phyloP scores from a whole-genome alignment of 2,113 vertebrate genomes.

The Mystacornis crossleyi region DNA sequence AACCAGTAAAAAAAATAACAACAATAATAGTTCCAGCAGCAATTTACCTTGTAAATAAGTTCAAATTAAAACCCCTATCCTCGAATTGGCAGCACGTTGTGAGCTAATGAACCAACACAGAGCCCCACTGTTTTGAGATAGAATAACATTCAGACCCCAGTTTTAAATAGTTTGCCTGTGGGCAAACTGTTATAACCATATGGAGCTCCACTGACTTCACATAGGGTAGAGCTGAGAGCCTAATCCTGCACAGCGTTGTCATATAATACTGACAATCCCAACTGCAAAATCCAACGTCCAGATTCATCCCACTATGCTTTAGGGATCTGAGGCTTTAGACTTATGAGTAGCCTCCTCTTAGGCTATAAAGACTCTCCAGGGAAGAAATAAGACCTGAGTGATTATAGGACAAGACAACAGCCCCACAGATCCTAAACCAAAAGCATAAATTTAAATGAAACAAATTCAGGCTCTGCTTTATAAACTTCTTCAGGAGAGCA shows the following conservation, averaged over 20 bases:
- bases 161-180: constrained; percentile 37
- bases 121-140: constrained; percentile 32
- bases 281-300: not conserved
- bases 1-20: not conserved
- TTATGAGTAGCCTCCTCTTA: not conserved
- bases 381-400: not conserved
- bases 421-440: not conserved
- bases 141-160: not conserved
- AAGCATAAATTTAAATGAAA: not conserved
- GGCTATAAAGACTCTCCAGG: not conserved
- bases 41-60: constrained; percentile 52
- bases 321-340: not conserved
- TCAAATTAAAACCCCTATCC: constrained; percentile 17
- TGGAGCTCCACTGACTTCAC: constrained; percentile 22
- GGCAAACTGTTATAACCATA: constrained; percentile 44
- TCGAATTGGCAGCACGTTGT: constrained; percentile 35
- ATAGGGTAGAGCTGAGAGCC: not conserved
- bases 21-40: not conserved
- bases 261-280: not conserved
- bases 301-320: not conserved
- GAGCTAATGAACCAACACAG: constrained; percentile 49
- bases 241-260: not conserved
- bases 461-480: not conserved
- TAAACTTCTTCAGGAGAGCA: not conserved
- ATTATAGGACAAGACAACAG: not conserved